phyloP scores from a whole-genome alignment of 2,888 invertebrate genomes.

The Drosophila helvetica region DNA sequence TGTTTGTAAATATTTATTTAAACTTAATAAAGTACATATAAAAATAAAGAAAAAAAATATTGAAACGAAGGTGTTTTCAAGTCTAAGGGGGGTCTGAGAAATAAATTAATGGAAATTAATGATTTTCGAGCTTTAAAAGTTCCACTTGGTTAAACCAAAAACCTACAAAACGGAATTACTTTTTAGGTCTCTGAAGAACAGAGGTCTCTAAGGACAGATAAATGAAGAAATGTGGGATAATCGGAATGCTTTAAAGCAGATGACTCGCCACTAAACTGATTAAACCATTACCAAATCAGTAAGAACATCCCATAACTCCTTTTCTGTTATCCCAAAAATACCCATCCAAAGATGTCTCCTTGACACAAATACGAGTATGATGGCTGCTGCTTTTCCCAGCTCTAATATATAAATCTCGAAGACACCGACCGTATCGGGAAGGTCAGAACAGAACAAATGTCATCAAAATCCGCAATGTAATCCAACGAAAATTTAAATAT shows the following conservation, averaged over 20 bases:
- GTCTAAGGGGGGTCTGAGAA: neutral
- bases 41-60: slow-evolving; percentile 50
- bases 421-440: slow-evolving; percentile 5
- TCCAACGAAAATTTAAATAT: slow-evolving; percentile 67
- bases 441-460: slow-evolving; percentile 21
- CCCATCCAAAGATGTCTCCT: slow-evolving; percentile 12
- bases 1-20: slow-evolving; percentile 81
- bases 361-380: slow-evolving; percentile 33
- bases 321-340: slow-evolving; percentile 33
- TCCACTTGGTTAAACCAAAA: no score
- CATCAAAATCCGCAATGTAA: slow-evolving; percentile 55
- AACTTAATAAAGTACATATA: slow-evolving; percentile 76
- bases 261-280: neutral
- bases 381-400: slow-evolving; percentile 13
- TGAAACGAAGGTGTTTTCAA: neutral
- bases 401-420: slow-evolving; percentile 37
- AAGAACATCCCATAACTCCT: slow-evolving; percentile 43
- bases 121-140: neutral
- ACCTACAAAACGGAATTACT: no score
- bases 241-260: neutral
- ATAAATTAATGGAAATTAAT: neutral
- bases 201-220: neutral
- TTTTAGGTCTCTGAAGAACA: neutral
- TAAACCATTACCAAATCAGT: slow-evolving; percentile 33
- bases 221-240: neutral